Evolutionary conservation across 2,797 vertebrate species (phyloP), one percentile per base, ranked within the genome.

Genomic region (Tauraco hartlaubi): DNA sequence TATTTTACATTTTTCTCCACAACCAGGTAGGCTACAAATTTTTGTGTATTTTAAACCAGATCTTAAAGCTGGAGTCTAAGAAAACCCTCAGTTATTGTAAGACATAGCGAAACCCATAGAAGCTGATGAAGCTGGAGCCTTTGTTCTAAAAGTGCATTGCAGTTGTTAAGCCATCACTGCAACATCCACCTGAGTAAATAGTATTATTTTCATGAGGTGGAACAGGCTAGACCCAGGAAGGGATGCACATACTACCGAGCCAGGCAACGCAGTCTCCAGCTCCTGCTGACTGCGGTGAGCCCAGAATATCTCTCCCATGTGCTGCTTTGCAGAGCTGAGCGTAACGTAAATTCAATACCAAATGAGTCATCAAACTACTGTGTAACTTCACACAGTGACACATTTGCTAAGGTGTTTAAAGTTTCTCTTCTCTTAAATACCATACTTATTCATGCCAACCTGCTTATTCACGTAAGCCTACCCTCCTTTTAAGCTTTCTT

Each of bases 381-480:
- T 31, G 4, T 51, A 80, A 68, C 85, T 85, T 92, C 80, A 86
- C 66, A 88, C 41, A 76, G 33, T 21, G 67, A 90, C 80, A 76
- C 44, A 59, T 79, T 94, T 82, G 75, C 77, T 90, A 78, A 82
- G 80, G 76, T 80, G 51, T 85, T 92, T 91, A 83, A 96, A 78
- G 35, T 59, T 94, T 85, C 66, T 89, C 63, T 74, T 91, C 54
- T 92, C 31, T 88, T 94, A 94, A 83, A 95, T 78, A 69, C 69
- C 10, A 29, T 35, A 72, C 61, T 55, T 92, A 90, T 85, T 91
- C 87, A 91, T 49, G 68, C 79, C 63, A 94, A 56, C 58, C 37
- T 86, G 51, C 73, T 55, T 88, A 81, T 90, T 88, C 87, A 88
- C 37, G 49, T 49, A 90, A 94, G 68, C 66, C 51, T 55, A 41